Conservation (phyloP, 1,140 invertebrate species). For the Drosophila asahinai region DNA sequence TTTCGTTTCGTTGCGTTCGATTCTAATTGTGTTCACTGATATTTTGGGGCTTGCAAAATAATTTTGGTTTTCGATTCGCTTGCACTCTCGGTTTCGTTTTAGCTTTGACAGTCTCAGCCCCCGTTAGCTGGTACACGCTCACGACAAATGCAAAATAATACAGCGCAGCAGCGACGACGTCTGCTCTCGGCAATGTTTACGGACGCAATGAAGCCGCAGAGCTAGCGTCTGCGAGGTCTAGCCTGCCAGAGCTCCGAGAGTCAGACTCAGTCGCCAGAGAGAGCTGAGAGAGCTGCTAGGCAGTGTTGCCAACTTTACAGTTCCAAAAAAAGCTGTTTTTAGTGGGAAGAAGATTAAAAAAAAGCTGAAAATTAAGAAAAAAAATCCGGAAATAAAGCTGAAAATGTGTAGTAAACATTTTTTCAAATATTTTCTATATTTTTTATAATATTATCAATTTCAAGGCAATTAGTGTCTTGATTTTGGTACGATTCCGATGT, state of each 20-base stretch:
- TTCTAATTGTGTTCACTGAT: conserved; percentile 37
- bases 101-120: background rate
- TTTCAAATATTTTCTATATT: too few species aligned
- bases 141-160: background rate
- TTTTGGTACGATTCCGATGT: too few species aligned
- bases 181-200: conserved; percentile 63
- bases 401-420: too few species aligned
- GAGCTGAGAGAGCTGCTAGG: conserved; percentile 1
- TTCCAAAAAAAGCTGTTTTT: too few species aligned
- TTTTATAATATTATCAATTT: too few species aligned
- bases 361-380: too few species aligned
- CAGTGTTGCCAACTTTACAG: too few species aligned
- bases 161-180: conserved; percentile 15
- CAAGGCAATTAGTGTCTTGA: too few species aligned
- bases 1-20: background rate
- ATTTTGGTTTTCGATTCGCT: conserved; percentile 4
- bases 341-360: too few species aligned
- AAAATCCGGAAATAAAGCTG: too few species aligned
- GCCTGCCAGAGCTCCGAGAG: conserved; percentile 24
- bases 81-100: conserved; percentile 59
- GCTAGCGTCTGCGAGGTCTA: conserved; percentile 57
- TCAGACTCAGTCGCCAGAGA: conserved; percentile 6
- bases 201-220: conserved; percentile 36
- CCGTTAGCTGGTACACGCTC: conserved; percentile 30
- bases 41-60: conserved; percentile 3